Evolutionary conservation across 2,888 invertebrate species (phyloP).

Genomic region (Amiota minor): DNA sequence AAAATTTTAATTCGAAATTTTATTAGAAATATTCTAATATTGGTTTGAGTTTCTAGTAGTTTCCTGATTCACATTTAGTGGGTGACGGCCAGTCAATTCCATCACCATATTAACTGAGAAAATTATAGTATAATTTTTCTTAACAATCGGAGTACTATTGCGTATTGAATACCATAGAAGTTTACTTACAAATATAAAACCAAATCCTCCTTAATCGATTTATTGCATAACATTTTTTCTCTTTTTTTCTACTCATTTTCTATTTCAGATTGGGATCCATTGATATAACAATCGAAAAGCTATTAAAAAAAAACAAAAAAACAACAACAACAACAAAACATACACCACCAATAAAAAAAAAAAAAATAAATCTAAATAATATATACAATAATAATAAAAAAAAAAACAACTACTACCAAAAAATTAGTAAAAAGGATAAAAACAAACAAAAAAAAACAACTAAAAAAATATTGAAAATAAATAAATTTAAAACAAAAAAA

Average conservation of each 20-base stretch:
- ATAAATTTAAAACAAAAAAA: conserved; percentile 37
- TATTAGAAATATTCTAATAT: no score
- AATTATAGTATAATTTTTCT: neutral
- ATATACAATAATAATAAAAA: conserved; percentile 67
- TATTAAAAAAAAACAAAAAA: conserved; percentile 46
- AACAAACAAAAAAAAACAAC: conserved; percentile 39
- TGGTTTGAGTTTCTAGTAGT: no score
- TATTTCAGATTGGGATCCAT: conserved; percentile 65
- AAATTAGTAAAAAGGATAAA: conserved; percentile 47
- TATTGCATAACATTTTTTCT: no score
- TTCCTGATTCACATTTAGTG: no score
- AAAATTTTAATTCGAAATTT: no score
- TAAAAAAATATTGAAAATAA: conserved; percentile 65
- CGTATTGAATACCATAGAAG: no score
- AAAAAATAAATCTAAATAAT: conserved; percentile 34
- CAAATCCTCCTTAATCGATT: no score
- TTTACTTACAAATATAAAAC: no score
- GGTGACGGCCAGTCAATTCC: no score
- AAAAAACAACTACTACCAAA: conserved; percentile 69
- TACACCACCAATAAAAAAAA: conserved; percentile 53
- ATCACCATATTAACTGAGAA: neutral
- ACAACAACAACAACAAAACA: conserved; percentile 45
- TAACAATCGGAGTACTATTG: conserved; percentile 2
- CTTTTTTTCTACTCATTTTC: conserved; percentile 4
- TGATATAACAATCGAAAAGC: conserved; percentile 70